Evolutionary conservation across 2,113 vertebrate species (phyloP).

Genomic region (Hiodon tergisus): DNA sequence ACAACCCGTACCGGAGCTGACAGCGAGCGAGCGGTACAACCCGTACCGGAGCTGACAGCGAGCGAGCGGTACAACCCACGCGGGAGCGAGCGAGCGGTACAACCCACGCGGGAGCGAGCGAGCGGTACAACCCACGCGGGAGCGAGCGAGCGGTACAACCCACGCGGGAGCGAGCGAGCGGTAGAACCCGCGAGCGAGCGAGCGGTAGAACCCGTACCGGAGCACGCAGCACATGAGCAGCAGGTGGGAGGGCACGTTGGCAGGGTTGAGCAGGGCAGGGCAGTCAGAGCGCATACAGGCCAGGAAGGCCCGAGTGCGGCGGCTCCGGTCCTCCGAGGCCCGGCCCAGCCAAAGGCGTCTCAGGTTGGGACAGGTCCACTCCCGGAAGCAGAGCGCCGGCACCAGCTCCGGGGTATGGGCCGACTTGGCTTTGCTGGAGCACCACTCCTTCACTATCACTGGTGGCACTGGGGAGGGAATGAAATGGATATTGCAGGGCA

Average conservation of each 20-base stretch:
- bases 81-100: not conserved
- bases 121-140: not conserved
- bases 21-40: too few relatives aligned
- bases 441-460: constrained; percentile 89
- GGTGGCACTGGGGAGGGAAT: constrained; percentile 68
- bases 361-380: constrained; percentile 90
- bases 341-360: constrained; percentile 84
- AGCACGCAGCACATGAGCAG: constrained; percentile 92
- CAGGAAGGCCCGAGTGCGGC: constrained; percentile 83
- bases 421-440: constrained; percentile 83
- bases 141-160: not conserved
- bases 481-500: not conserved
- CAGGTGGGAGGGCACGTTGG: constrained; percentile 82
- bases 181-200: not conserved
- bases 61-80: too few relatives aligned
- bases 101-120: not conserved
- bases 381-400: constrained; percentile 79
- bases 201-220: constrained; percentile 50
- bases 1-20: too few relatives aligned
- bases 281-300: constrained; percentile 87
- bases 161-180: not conserved
- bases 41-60: too few relatives aligned
- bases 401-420: constrained; percentile 86
- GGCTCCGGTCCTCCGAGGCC: constrained; percentile 84
- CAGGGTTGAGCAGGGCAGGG: constrained; percentile 82